Evolutionary conservation across 2,113 vertebrate genomes (phyloP), one percentile per base, ranked within the genome.

Genomic region (Tinamus guttatus): DNA sequence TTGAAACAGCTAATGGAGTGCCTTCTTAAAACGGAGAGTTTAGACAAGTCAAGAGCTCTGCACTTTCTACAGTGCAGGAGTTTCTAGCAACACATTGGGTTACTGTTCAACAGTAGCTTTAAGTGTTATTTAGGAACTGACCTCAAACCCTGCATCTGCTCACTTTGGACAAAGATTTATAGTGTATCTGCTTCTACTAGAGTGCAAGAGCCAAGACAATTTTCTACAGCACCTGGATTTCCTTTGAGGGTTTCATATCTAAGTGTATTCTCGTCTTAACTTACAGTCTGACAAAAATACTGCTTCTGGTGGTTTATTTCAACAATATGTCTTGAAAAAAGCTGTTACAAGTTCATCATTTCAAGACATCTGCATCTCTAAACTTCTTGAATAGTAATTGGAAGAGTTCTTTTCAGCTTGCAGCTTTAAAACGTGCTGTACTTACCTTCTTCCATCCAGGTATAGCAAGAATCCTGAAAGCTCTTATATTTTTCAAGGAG

Each of bases 231-330:
- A 90, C 78, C 34, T 81, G 64, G 8, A 69, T 93, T 76, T 94
- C 83, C 93, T 92, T 88, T n/a, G 65, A 40, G 85, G 28, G 18
- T 90, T 88, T 93, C 0, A 0, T 89, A 93, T 89, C 87, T 80
- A 73, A 92, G 69, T 64, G 78, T 58, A 56, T 81, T 43, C 90
- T 87, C 90, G 88, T 77, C 73, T 91, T 90, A 78, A 78, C n/a
- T 87, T 45, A 38, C 82, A 79, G 63, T 71, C 62, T 91, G 85
- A 89, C 77, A 92, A 86, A 96, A 97, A 49, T 49, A 73, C 27
- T 69, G 69, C 58, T 86, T 45, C 40, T 69, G 13, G 43, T 89
- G 49, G 27, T 95, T 84, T 92, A 32, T 87, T 94, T 82, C 87
- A 81, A 19, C 73, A 70, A 41, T 58, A n/a, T 18, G 16, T 28